Evolutionary conservation across 2,888 invertebrate species (phyloP), one percentile per base, ranked within the genome.

Genomic region (Rhogogaster chlorosoma): DNA sequence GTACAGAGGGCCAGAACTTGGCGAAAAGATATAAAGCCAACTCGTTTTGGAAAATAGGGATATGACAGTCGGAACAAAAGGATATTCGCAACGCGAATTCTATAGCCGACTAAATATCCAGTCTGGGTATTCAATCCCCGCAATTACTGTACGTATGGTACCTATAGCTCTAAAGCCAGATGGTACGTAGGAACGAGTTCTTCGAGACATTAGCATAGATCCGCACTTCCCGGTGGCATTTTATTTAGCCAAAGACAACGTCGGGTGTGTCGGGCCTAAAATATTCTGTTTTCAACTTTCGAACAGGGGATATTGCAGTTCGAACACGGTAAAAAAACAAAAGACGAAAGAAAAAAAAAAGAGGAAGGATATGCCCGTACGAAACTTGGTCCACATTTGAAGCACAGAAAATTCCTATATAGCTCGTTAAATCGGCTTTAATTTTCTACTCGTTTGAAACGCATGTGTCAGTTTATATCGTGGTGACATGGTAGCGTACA

Each of bases 331-430:
- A 7, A 29, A n/a, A 49, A 18, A 49, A 49, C n/a, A n/a, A n/a
- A 18, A 49, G 32, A 12, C 1, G 7, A 18, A 15, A n/a, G 6
- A 18, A 49, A 49, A 49, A 9, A 26, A 4, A 22, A 22, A 32
- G 1, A 67, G 18, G 18, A 15, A 18, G 10, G 26, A 61, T 61
- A 26, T 26, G 9, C 26, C 32, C 18, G 5, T 18, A 29, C 18
- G 15, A 6, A 32, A 67, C 7, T 32, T 29, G 32, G 32, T 32
- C 38, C 22, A 73, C 18, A 73, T 38, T 18, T 12, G 73, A 42
- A 73, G 45, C 73, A 42, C 73, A 73, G 32, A 29, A 53, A 77
- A 53, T 77, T 77, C 32, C 77, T 32, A n/a, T n/a, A n/a, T n/a
- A 53, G 53, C 53, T 53, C 10, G 29, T 53, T 32, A 53, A 77